A percentile compares a stretch with the other conserved stretches of the same genome.
phyloP scores from a whole-genome alignment of 2,113 vertebrate species.

The Petromus typicus region DNA sequence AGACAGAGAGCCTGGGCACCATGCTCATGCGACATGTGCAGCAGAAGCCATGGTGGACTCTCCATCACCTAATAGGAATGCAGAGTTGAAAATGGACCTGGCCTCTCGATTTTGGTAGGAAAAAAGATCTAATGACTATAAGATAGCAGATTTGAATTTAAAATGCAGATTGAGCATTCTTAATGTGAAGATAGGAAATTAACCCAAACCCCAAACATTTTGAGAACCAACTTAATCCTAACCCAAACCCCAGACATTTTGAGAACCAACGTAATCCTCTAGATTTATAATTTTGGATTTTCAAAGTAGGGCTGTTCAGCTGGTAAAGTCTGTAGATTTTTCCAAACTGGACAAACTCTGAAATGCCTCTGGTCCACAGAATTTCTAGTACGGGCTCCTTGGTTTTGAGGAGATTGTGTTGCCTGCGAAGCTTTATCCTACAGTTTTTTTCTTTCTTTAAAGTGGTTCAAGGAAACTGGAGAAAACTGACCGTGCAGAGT shows the following conservation, averaged over 20 bases:
- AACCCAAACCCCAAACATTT: not conserved
- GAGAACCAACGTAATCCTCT: not conserved
- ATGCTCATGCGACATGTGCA: rapidly evolving
- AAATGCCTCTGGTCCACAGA: not conserved
- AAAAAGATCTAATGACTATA: too few species aligned
- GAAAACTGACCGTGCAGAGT: rapidly evolving
- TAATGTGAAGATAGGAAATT: not conserved
- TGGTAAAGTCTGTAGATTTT: not conserved
- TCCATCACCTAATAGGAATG: rapidly evolving
- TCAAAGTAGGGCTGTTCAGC: not conserved
- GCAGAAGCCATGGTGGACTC: rapidly evolving
- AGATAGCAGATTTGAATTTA: not conserved
- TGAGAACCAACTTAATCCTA: too few species aligned
- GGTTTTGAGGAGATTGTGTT: not conserved
- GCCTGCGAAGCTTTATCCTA: rapidly evolving
- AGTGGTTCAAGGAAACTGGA: not conserved
- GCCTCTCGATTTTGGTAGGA: not conserved
- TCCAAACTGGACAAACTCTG: not conserved
- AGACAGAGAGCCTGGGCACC: rapidly evolving
- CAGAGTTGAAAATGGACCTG: rapidly evolving
- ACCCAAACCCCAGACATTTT: not conserved
- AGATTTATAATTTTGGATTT: not conserved
- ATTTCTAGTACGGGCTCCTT: not conserved
- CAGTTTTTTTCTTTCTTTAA: not conserved
- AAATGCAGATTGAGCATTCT: not conserved